These are phyloP conservation scores for Orchestia grillus DNA, from an alignment of 1,140 invertebrate species.

Conservation along the genomic window DNA sequence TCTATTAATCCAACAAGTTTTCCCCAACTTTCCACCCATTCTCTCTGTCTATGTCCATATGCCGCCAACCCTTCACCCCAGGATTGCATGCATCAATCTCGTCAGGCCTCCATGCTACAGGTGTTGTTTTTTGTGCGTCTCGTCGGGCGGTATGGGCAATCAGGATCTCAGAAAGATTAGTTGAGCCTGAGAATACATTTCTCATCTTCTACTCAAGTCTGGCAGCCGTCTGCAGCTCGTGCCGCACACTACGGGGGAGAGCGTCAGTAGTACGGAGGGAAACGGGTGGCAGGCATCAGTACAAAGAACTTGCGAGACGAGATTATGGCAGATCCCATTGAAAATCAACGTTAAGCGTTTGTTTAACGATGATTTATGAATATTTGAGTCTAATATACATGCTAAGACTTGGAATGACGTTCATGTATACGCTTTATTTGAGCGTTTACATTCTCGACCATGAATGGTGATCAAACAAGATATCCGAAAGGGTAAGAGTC, in stretches of 20 bases:
- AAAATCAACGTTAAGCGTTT: background rate
- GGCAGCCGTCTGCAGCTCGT: background rate
- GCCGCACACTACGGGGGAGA: background rate
- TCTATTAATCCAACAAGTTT: background rate
- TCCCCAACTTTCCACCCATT: background rate
- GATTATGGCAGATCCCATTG: background rate
- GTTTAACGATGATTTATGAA: background rate
- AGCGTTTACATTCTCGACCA: background rate
- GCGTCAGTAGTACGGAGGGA: background rate
- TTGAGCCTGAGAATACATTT: background rate
- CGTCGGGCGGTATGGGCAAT: background rate
- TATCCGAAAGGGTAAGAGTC: background rate
- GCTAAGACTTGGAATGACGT: background rate
- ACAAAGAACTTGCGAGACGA: background rate
- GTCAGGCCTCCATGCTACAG: background rate
- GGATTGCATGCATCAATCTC: background rate
- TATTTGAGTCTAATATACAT: background rate
- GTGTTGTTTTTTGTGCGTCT: background rate
- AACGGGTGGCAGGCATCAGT: background rate
- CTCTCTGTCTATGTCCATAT: background rate
- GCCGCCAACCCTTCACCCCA: background rate
- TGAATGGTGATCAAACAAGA: background rate
- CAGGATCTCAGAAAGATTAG: background rate
- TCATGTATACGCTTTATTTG: background rate
- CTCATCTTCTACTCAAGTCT: background rate